Conservation (phyloP, 1,140 invertebrate genomes). For the Drosophila arawakana region DNA sequence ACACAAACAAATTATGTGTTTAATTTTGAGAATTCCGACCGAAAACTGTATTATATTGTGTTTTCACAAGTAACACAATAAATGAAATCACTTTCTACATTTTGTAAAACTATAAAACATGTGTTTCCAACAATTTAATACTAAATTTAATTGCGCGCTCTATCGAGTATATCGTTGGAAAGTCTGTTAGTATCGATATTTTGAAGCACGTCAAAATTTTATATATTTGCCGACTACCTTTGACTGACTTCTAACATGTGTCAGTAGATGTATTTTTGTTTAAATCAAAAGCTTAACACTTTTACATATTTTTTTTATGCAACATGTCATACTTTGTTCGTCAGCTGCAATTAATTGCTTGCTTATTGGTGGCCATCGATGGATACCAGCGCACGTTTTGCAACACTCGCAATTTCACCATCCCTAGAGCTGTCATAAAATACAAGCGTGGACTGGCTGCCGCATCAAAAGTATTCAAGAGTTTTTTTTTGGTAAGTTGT, state of each 20-base stretch:
- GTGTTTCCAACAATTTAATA: neutral
- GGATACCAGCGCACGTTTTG: constrained; percentile 5
- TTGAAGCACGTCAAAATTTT: no score
- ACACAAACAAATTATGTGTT: neutral
- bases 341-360: constrained; percentile 2
- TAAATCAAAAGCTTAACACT: no score
- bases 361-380: neutral
- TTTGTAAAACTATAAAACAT: neutral
- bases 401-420: constrained; percentile 26
- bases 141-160: neutral
- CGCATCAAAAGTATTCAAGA: constrained; percentile 27
- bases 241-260: no score
- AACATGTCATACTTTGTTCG: no score
- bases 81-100: neutral
- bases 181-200: no score
- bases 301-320: no score
- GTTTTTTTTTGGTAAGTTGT: constrained; percentile 13
- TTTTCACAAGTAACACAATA: neutral
- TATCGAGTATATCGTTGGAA: neutral
- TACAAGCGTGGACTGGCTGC: constrained; percentile 42
- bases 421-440: constrained; percentile 34
- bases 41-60: neutral
- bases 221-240: no score
- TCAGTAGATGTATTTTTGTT: no score
- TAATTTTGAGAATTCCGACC: constrained; percentile 4